phyloP scores from a whole-genome alignment of 2,797 vertebrate species.

The Spinus pinus region DNA sequence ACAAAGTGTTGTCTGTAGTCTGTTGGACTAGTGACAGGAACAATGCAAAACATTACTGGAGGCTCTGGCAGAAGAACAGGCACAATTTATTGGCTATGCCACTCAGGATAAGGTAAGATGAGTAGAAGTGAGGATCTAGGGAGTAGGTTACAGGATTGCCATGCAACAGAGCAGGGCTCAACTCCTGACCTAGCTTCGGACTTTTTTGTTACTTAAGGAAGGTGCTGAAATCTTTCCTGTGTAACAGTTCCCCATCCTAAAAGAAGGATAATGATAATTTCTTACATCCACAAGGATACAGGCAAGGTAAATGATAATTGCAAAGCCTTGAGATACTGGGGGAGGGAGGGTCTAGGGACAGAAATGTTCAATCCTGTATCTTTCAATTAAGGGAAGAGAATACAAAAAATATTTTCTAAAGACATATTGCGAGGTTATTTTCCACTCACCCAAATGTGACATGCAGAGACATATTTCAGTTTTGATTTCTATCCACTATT shows the following conservation, averaged over 20 bases:
- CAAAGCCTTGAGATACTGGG: not conserved
- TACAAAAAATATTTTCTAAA: not conserved
- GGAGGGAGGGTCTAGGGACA: not conserved
- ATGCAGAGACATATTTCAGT: not conserved
- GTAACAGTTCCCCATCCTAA: not conserved
- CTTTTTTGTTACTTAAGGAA: not conserved
- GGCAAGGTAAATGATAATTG: not conserved
- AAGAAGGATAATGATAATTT: not conserved
- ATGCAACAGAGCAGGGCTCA: not conserved
- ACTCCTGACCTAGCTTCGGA: not conserved
- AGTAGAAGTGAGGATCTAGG: not conserved
- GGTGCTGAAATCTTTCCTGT: not conserved
- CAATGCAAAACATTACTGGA: not conserved
- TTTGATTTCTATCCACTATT: not conserved
- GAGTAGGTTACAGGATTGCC: not conserved
- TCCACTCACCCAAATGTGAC: not conserved
- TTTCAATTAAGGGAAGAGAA: not conserved
- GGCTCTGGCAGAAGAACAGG: not conserved
- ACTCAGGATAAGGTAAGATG: not conserved
- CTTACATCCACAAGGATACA: not conserved
- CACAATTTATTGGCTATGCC: not conserved
- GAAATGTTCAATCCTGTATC: not conserved
- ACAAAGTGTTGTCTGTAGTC: not conserved
- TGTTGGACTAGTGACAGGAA: constrained; percentile 9
- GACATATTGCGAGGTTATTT: not conserved